Percentiles rank a stretch among this genome's conserved stretches.
Evolutionary conservation across 2,113 vertebrate species (phyloP).

Genomic region (Trichechus manatus): DNA sequence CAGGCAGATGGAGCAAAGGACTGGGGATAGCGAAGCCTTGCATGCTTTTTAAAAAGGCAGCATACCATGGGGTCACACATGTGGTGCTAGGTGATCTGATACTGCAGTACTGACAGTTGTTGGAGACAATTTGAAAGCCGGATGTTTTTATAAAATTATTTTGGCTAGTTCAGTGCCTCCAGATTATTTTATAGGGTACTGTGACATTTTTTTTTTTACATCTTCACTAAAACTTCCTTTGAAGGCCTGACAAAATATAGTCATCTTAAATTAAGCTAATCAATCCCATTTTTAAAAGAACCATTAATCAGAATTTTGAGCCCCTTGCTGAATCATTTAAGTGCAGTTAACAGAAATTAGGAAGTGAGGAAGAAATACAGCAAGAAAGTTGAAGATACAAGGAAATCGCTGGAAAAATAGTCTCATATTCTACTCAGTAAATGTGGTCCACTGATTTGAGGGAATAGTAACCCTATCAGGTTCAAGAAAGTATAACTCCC

Average conservation of each 20-base stretch:
- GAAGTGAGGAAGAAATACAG: not conserved
- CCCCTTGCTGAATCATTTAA: not conserved
- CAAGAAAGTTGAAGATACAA: not conserved
- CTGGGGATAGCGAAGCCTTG: constrained; percentile 83
- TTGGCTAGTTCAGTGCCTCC: constrained; percentile 75
- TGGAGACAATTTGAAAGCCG: constrained; percentile 83
- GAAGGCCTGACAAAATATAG: not conserved
- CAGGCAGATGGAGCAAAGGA: constrained; percentile 87
- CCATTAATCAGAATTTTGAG: constrained; percentile 19
- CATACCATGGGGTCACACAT: constrained; percentile 83
- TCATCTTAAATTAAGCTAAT: constrained; percentile 3
- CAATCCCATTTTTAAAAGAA: constrained; percentile 13
- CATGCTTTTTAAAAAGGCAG: constrained; percentile 85
- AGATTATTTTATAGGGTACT: constrained; percentile 66
- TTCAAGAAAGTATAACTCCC: not conserved
- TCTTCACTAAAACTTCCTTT: constrained; percentile 52
- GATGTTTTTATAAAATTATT: constrained; percentile 81
- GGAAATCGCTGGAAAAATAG: not conserved
- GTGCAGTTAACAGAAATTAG: not conserved
- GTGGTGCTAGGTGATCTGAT: constrained; percentile 85
- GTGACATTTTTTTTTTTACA: constrained; percentile 69
- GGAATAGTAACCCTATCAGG: not conserved
- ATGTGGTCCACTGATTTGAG: not conserved
- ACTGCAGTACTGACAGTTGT: constrained; percentile 78
- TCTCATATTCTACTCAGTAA: not conserved